Base-by-base conservation (phyloP, 2,113 vertebrate species). In the Bubo bubo region DNA sequence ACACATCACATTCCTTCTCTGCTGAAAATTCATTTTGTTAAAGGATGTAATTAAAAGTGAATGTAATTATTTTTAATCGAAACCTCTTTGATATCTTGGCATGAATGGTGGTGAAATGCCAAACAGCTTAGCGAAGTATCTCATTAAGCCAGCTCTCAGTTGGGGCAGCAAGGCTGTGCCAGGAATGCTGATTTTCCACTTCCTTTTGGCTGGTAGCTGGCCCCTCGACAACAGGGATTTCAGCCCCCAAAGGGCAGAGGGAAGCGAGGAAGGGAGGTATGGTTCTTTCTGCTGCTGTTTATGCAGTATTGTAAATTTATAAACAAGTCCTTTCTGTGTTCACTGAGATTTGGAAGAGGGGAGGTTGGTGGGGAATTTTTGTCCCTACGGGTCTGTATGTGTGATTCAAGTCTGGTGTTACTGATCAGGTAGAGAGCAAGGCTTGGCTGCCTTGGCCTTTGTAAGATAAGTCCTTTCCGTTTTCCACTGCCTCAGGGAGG, bases 31-130 rank as follows among this genome's bases (percentile, higher is more conserved):
- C 77, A 14, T 58, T 84, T 84, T 66, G 81, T 79, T 86, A 35
- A 53, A 60, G 74, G 64, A 1, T 49, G 90, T 81, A 84, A 95
- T 97, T 97, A 97, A 88, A 94, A 95, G 43, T 12, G 59, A 90
- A 37, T 8, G 84, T 74, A 73, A 93, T 95, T 93, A 95, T 56
- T 86, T 87, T 83, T 39, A 79, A 87, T 92, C 19, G 18, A 87
- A 96, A 35, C 49, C 67, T 67, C 83, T 95, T 86, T 96, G 91
- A 76, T 95, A 53, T 37, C 55, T 72, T 2, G 28, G 62, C 1
- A 4, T 68, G 74, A 59, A 53, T 23, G 67, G 43, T 4, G 58
- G 79, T 55, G 95, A 92, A 76, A 75, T 39, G 75, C 91, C 45
- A 30, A 60, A 60, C 52, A 30, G 88, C 83, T 58, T 58, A 73